A percentile compares a stretch with the other conserved stretches of the same genome.
phyloP scores from a whole-genome alignment of 2,888 invertebrate species.

The Nemapogon koenigi region DNA sequence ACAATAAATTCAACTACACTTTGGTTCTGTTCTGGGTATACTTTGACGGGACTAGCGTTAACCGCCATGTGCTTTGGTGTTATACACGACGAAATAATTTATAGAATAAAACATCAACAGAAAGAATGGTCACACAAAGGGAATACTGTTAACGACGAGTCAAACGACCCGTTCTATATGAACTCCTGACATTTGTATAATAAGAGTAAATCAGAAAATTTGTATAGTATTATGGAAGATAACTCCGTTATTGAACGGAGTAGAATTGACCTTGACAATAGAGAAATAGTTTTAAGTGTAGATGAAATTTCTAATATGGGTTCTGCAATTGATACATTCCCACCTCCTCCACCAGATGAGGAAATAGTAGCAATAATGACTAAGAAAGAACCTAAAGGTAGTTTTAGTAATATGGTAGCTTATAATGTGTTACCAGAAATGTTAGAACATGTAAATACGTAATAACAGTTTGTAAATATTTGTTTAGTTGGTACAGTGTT shows the following conservation, averaged over 20 bases:
- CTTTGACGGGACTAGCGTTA: conserved; percentile 84
- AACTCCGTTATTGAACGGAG: conserved; percentile 45
- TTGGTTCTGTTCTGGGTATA: conserved; percentile 90
- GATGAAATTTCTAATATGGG: conserved; percentile 49
- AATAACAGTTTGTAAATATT: conserved; percentile 9
- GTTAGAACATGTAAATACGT: conserved; percentile 50
- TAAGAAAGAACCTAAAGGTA: conserved; percentile 52
- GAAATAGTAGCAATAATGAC: conserved; percentile 59
- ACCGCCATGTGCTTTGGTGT: conserved; percentile 93
- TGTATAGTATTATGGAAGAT: conserved; percentile 66
- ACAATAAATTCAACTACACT: conserved; percentile 73
- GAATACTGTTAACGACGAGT: conserved; percentile 70
- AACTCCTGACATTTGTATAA: conserved; percentile 77
- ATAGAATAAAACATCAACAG: conserved; percentile 77
- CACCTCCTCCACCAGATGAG: conserved; percentile 45
- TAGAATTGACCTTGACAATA: conserved; percentile 56
- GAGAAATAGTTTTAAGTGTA: conserved; percentile 55
- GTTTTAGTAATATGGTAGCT: conserved; percentile 58
- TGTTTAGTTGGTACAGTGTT: too few species aligned
- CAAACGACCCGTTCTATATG: conserved; percentile 71
- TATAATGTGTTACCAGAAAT: conserved; percentile 59
- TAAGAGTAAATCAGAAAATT: conserved; percentile 58
- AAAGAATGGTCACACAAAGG: conserved; percentile 68
- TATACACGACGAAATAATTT: conserved; percentile 86
- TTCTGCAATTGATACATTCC: conserved; percentile 39